Evolutionary conservation across 1,140 invertebrate genomes (phyloP).

Genomic region (Choristoneura fumiferana): DNA sequence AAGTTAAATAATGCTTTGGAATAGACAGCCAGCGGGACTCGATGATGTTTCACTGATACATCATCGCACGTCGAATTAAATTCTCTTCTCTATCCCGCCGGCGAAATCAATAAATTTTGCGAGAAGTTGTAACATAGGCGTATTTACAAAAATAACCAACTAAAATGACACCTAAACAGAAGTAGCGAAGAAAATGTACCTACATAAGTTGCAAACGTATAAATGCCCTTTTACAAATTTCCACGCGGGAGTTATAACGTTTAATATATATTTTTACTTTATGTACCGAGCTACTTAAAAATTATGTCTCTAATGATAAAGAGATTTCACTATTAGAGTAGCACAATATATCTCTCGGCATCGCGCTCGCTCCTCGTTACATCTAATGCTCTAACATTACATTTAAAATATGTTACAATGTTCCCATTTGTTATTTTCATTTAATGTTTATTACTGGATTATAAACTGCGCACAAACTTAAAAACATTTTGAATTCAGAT

Average conservation of each 20-base stretch:
- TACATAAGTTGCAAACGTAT: constrained; percentile 60
- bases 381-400: constrained; percentile 69
- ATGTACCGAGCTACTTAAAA: constrained; percentile 52
- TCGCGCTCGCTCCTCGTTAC: constrained; percentile 57
- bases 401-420: constrained; percentile 77
- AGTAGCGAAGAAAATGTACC: constrained; percentile 44
- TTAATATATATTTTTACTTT: constrained; percentile 57
- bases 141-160: constrained; percentile 60
- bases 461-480: constrained; percentile 30
- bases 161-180: constrained; percentile 45
- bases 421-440: constrained; percentile 72
- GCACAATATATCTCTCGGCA: constrained; percentile 62
- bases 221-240: constrained; percentile 65
- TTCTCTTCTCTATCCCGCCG: constrained; percentile 48
- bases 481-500: constrained; percentile 21
- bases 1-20: constrained; percentile 66
- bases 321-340: constrained; percentile 60
- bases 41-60: constrained; percentile 21
- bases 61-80: constrained; percentile 16
- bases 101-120: constrained; percentile 47
- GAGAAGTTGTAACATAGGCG: constrained; percentile 50
- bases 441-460: constrained; percentile 49
- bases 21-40: constrained; percentile 67
- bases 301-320: constrained; percentile 63
- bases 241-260: constrained; percentile 57